A percentile compares a stretch with the other conserved stretches of the same genome.
These are phyloP conservation scores for Neosilurus mollespiculum DNA, from an alignment of 2,797 vertebrate species.

Conservation along the genomic window DNA sequence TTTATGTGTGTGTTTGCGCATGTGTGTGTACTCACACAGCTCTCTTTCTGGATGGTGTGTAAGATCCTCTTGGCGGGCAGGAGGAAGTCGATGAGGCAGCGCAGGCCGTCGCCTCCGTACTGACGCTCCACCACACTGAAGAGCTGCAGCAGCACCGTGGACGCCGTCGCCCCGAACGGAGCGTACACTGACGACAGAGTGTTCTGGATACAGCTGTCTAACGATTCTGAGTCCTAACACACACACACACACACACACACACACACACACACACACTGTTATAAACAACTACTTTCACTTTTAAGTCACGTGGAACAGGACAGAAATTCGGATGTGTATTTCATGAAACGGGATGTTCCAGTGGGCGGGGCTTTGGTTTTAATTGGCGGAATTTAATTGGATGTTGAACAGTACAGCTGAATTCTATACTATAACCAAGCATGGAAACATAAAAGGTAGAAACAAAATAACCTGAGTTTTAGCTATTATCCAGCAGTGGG, in stretches of 20 bases:
- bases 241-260: conserved; percentile 18
- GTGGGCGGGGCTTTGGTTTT: neutral
- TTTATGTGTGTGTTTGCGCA: neutral
- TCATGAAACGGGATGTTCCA: neutral
- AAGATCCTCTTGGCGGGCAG: conserved; percentile 81
- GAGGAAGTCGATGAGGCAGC: conserved; percentile 82
- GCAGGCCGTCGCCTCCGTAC: conserved; percentile 81
- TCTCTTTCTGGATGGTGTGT: conserved; percentile 77
- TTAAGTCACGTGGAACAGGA: neutral
- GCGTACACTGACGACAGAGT: conserved; percentile 79
- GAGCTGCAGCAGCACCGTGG: conserved; percentile 85
- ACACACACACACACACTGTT: conserved; percentile 30
- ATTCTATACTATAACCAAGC: neutral
- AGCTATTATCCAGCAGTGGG: neutral
- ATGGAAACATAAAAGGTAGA: neutral
- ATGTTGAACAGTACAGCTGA: neutral
- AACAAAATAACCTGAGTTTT: neutral
- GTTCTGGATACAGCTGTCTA: conserved; percentile 81
- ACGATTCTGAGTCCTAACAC: conserved; percentile 78
- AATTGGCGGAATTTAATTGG: neutral
- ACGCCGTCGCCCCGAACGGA: conserved; percentile 78
- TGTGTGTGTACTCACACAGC: conserved; percentile 73
- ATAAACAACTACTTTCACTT: neutral
- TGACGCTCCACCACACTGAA: conserved; percentile 82
- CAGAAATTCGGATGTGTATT: neutral